Base-by-base conservation (phyloP, 2,113 vertebrate species). In the Pristiophorus japonicus region DNA sequence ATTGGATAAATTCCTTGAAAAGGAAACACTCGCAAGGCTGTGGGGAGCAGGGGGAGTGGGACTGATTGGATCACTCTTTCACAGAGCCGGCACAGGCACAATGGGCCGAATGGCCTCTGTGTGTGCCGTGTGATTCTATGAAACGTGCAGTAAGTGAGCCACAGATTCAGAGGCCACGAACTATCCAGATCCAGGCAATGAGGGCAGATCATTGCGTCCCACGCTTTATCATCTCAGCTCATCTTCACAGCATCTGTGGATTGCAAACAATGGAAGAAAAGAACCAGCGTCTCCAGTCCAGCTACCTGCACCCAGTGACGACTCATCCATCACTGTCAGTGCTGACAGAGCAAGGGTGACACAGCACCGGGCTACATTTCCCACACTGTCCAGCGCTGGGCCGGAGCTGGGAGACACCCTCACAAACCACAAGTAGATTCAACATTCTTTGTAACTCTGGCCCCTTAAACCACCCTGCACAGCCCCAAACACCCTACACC, bases 261-360 rank as follows among this genome's bases (percentile, higher is more conserved):
- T 42, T 81, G 16, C 16, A 92, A n/a, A 22, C 59, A 92, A 65
- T 92, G 88, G 88, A 92, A 63, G 88, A 63, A n/a, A 63, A 18
- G 16, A 38, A 1, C 38, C 88, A 63, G 59, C 2, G 24, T 42
- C n/a, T 65, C 88, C 88, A 92, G 34, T 22, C 0, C 1, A 38
- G 34, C 5, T 38, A n/a, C 34, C 59, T 92, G 88, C 87, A 90
- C 11, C 3, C 3, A 6, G 0, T 4, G 1, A 34, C 3, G 11
- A 7, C 24, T 90, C n/a, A 90, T 90, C 87, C 87, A n/a, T 90
- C 87, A 90, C 87, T 90, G 87, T 90, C 87, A 90, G 20, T n/a
- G 12, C 12, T 16, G 12, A 90, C 4, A 22, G 85, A 38, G 30
- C 1, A 62, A 45, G 11, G 18, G 87, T 0, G 27, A 38, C 75